Percentiles rank a stretch among this genome's conserved stretches.
These are phyloP conservation scores for Cryptops parisi DNA, from an alignment of 2,888 invertebrate species.

Conservation along the genomic window DNA sequence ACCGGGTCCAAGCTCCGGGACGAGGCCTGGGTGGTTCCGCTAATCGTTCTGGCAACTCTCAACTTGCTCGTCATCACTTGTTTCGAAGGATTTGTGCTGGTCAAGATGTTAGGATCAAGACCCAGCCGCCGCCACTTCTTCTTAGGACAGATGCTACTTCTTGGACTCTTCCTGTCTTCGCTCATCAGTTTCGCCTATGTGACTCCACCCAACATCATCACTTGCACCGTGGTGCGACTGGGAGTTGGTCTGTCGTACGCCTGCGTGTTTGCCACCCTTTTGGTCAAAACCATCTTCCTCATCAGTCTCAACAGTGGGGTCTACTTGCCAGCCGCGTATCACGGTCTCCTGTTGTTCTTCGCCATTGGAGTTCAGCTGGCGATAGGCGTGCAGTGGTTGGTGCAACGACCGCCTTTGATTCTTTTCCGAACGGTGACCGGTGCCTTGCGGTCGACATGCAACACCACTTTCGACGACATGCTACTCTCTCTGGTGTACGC, in stretches of 20 bases:
- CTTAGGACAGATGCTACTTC: slow-evolving; percentile 68
- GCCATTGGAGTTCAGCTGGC: slow-evolving; percentile 58
- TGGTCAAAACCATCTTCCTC: slow-evolving; percentile 87
- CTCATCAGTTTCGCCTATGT: slow-evolving; percentile 63
- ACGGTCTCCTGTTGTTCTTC: slow-evolving; percentile 69
- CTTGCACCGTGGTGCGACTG: slow-evolving; percentile 66
- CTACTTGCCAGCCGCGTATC: slow-evolving; percentile 82
- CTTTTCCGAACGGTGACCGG: slow-evolving; percentile 22
- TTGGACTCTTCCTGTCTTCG: slow-evolving; percentile 68
- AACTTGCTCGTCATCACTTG: slow-evolving; percentile 71
- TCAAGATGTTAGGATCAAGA: slow-evolving; percentile 53
- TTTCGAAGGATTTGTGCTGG: slow-evolving; percentile 75
- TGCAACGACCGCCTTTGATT: slow-evolving; percentile 29
- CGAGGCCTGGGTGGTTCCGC: slow-evolving; percentile 81
- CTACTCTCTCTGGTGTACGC: slow-evolving; percentile 66
- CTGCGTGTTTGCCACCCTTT: slow-evolving; percentile 72
- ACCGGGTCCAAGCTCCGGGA: slow-evolving; percentile 16
- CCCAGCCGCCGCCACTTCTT: slow-evolving; percentile 72
- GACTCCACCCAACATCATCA: slow-evolving; percentile 58
- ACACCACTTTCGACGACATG: slow-evolving; percentile 35
- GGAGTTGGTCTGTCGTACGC: slow-evolving; percentile 60
- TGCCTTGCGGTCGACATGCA: slow-evolving; percentile 23
- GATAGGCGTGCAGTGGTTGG: slow-evolving; percentile 32
- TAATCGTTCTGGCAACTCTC: slow-evolving; percentile 65
- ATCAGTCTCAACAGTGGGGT: slow-evolving; percentile 81